phyloP scores from a whole-genome alignment of 2,888 invertebrate species.

The Polymixis flavicincta region DNA sequence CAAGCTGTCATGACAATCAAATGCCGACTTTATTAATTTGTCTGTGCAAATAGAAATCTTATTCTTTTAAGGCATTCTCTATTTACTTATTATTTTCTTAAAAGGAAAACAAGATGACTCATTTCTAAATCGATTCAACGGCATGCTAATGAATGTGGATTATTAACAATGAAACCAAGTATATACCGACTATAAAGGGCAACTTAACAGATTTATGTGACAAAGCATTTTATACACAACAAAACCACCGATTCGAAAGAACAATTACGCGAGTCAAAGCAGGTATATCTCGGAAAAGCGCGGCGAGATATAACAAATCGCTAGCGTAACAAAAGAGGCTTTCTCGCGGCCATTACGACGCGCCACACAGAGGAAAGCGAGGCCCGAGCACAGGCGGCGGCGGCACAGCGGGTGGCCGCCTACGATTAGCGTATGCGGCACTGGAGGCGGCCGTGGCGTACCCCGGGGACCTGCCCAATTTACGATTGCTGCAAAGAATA shows the following conservation, averaged over 20 bases:
- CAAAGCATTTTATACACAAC: conserved; percentile 89
- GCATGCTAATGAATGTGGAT: conserved; percentile 81
- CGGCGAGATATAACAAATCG: conserved; percentile 89
- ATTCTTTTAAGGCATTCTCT: background rate
- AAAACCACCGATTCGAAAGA: conserved; percentile 88
- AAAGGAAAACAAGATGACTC: conserved; percentile 50
- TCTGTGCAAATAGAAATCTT: conserved; percentile 9
- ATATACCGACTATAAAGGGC: conserved; percentile 76
- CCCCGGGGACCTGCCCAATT: conserved; percentile 82
- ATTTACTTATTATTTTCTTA: conserved; percentile 1
- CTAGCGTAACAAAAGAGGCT: conserved; percentile 89
- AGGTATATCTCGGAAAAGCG: conserved; percentile 87
- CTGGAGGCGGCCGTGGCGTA: conserved; percentile 75
- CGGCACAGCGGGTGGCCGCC: conserved; percentile 69
- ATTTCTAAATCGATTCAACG: conserved; percentile 59
- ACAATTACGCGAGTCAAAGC: conserved; percentile 90
- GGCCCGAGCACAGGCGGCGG: conserved; percentile 75
- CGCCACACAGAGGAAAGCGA: conserved; percentile 81
- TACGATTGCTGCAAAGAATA: conserved; percentile 89
- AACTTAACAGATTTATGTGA: conserved; percentile 87
- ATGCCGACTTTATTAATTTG: conserved; percentile 12
- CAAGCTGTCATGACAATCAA: conserved; percentile 43
- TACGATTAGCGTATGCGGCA: conserved; percentile 86
- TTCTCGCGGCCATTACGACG: conserved; percentile 89
- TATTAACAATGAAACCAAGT: conserved; percentile 82